A percentile compares a stretch with the other conserved stretches of the same genome.
These are phyloP conservation scores for Onthophagus sagittarius DNA, from an alignment of 2,888 invertebrate genomes.

Conservation along the genomic window DNA sequence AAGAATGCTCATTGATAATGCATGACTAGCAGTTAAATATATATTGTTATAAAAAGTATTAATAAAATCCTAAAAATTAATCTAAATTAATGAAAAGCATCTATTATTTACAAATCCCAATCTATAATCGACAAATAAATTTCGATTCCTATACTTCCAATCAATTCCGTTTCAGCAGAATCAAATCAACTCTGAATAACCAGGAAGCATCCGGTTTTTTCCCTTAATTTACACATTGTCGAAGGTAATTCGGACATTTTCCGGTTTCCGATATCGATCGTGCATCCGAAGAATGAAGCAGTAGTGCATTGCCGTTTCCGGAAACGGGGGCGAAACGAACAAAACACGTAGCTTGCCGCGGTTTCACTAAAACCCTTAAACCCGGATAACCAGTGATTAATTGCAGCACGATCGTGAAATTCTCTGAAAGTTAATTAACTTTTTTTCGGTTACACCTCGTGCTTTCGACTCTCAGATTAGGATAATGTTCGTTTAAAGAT, in stretches of 20 bases:
- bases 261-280: neutral
- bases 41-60: neutral
- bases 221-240: neutral
- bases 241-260: neutral
- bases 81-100: too few relatives aligned
- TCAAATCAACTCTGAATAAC: neutral
- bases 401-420: constrained; percentile 10
- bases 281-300: neutral
- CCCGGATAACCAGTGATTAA: constrained; percentile 11
- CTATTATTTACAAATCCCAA: neutral
- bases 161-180: neutral
- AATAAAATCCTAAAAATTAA: neutral
- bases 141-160: neutral
- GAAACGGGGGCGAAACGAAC: neutral
- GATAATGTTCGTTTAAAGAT: neutral
- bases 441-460: neutral
- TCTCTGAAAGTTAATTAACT: constrained; percentile 11
- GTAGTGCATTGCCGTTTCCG: neutral
- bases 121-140: neutral
- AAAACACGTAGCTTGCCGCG: constrained; percentile 5
- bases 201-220: neutral
- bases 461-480: neutral
- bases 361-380: constrained; percentile 10
- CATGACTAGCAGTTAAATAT: too few relatives aligned
- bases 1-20: too few relatives aligned